Percentiles rank a stretch among this genome's conserved stretches.
These are phyloP conservation scores for Denticeps clupeoides DNA, from an alignment of 2,797 vertebrate species.

Conservation along the genomic window DNA sequence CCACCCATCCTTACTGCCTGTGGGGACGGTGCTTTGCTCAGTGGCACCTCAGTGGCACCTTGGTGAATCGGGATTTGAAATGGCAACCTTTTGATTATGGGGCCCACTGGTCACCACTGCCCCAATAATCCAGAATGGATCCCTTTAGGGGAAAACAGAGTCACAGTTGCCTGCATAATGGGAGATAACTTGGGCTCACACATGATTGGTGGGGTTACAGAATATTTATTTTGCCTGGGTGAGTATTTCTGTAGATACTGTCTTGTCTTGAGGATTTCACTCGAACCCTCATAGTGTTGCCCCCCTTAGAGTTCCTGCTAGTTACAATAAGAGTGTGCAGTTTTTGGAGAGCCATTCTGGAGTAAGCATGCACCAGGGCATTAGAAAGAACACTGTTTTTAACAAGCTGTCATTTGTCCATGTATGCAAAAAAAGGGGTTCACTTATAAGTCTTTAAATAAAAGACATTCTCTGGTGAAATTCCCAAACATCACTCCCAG, in stretches of 20 bases:
- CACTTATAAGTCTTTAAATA: conserved; percentile 1
- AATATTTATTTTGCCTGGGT: conserved; percentile 10
- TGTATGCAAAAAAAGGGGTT: conserved; percentile 6
- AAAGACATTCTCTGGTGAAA: conserved; percentile 3
- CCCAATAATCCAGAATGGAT: too few species aligned
- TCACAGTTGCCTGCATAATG: conserved; percentile 16
- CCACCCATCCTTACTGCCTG: too few species aligned
- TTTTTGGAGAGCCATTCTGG: conserved; percentile 7
- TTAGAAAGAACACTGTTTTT: conserved; percentile 5
- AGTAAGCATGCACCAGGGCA: neutral
- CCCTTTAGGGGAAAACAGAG: too few species aligned
- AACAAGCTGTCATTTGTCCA: conserved; percentile 6
- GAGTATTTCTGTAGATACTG: conserved; percentile 21
- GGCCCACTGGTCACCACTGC: too few species aligned
- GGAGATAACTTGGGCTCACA: conserved; percentile 23
- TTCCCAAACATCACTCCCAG: conserved; percentile 3
- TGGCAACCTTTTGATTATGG: too few species aligned
- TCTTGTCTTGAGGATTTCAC: conserved; percentile 12
- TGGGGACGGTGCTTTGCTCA: too few species aligned
- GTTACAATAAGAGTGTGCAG: conserved; percentile 10
- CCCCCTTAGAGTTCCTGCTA: conserved; percentile 4
- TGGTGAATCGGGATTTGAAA: too few species aligned
- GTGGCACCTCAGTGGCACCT: too few species aligned
- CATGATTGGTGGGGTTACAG: conserved; percentile 14
- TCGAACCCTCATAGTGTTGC: conserved; percentile 8